Evolutionary conservation across 2,113 vertebrate species (phyloP).

Genomic region (Zosterops pallidus): DNA sequence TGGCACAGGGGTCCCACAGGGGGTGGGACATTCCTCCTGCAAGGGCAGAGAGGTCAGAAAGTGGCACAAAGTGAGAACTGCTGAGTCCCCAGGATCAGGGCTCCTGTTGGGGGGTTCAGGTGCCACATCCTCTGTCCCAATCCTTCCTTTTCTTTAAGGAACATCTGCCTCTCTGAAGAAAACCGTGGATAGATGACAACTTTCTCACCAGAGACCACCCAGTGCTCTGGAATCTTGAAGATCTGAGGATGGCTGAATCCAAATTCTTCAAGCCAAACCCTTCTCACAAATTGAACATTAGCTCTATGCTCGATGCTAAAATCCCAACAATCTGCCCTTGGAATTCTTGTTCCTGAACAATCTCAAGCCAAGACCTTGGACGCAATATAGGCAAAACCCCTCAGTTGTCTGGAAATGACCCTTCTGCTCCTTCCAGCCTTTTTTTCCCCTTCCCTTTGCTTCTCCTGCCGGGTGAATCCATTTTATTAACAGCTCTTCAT

Average conservation of each 20-base stretch:
- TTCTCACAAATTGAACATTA: not conserved
- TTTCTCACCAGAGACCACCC: not conserved
- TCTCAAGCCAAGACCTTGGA: not conserved
- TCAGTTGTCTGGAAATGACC: not conserved
- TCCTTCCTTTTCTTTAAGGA: not conserved
- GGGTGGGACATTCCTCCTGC: not conserved
- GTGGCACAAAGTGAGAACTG: not conserved
- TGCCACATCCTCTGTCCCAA: not conserved
- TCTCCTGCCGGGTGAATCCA: not conserved
- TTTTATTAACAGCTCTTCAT: slow-evolving; percentile 41
- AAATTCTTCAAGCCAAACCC: not conserved
- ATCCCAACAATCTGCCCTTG: not conserved
- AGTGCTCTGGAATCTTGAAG: not conserved
- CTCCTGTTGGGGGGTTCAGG: not conserved
- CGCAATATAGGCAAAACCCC: not conserved
- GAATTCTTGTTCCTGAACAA: not conserved
- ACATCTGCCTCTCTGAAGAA: not conserved
- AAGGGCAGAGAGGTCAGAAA: not conserved
- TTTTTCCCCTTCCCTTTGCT: not conserved
- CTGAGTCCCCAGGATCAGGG: not conserved
- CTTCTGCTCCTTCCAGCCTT: not conserved
- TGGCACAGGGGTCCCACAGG: not conserved
- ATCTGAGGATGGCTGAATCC: not conserved
- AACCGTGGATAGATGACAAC: not conserved
- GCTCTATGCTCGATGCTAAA: not conserved